These are phyloP conservation scores for Meliscaeva auricollis DNA, from an alignment of 2,888 invertebrate species.

Conservation along the genomic window DNA sequence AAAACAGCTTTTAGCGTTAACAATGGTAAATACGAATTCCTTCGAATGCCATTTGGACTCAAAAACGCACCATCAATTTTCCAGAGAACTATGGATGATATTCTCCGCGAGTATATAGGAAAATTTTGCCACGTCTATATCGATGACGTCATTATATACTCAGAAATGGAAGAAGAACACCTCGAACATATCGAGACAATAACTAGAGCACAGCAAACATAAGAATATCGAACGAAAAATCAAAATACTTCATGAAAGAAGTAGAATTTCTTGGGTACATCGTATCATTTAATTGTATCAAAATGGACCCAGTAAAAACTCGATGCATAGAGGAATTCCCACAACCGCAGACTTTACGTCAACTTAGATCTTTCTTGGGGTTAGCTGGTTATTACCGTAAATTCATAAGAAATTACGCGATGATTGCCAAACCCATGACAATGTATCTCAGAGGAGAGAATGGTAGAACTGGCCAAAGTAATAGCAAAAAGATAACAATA, in stretches of 20 bases:
- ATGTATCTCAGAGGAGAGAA: conserved; percentile 19
- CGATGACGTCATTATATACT: conserved; percentile 37
- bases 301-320: conserved; percentile 10
- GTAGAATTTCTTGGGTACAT: conserved; percentile 26
- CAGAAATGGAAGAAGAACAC: conserved; percentile 35
- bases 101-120: conserved; percentile 4
- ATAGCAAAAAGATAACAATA: conserved; percentile 28
- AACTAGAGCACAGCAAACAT: conserved; percentile 29
- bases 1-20: conserved; percentile 16
- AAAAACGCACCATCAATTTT: conserved; percentile 35
- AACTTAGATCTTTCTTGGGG: conserved; percentile 39
- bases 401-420: conserved; percentile 48
- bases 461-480: conserved; percentile 22
- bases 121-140: conserved; percentile 35
- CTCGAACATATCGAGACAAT: conserved; percentile 18
- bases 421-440: conserved; percentile 27
- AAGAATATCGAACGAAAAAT: conserved; percentile 40
- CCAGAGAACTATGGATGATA: conserved; percentile 21
- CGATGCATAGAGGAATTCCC: conserved; percentile 25
- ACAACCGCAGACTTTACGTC: conserved; percentile 4
- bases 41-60: conserved; percentile 28
- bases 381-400: conserved; percentile 45
- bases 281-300: conserved; percentile 10
- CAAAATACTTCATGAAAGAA: conserved; percentile 29
- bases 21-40: conserved; percentile 39